Conservation (phyloP, 2,888 invertebrate species). For the Buathra laborator region DNA sequence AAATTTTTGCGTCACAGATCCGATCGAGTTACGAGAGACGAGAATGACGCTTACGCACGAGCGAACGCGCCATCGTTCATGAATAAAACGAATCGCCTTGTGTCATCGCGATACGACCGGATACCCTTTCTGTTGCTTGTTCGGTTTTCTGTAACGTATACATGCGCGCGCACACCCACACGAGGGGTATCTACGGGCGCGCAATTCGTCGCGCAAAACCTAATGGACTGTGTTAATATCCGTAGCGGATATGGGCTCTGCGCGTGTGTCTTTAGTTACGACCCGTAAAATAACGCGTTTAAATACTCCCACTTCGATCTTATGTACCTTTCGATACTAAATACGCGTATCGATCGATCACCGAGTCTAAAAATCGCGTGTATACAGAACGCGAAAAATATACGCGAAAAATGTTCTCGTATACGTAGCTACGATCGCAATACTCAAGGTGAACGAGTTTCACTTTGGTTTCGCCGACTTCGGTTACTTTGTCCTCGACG, state of each 20-base stretch:
- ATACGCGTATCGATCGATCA: constrained; percentile 16
- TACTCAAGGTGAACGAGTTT: constrained; percentile 59
- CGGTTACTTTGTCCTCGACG: constrained; percentile 27
- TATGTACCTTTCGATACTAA: constrained; percentile 27
- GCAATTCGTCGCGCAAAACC: background rate
- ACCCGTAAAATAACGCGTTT: background rate
- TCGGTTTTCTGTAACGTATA: background rate
- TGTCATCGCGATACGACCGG: constrained; percentile 34
- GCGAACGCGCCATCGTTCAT: background rate
- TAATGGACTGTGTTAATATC: constrained; percentile 32
- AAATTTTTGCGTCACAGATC: constrained; percentile 19
- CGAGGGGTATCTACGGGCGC: background rate
- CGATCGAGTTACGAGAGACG: constrained; percentile 23
- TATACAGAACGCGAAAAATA: background rate
- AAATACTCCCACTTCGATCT: constrained; percentile 12
- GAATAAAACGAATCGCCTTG: constrained; percentile 32
- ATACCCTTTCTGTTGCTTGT: constrained; percentile 10
- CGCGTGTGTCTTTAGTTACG: constrained; percentile 8
- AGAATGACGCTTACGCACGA: constrained; percentile 20
- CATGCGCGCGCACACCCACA: background rate
- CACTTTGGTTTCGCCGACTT: constrained; percentile 28
- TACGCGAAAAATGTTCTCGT: background rate
- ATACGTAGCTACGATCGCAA: background rate
- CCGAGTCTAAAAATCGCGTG: constrained; percentile 9
- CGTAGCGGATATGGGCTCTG: constrained; percentile 25